Base-by-base conservation (phyloP, 2,888 invertebrate species). In the Amiota mariae region DNA sequence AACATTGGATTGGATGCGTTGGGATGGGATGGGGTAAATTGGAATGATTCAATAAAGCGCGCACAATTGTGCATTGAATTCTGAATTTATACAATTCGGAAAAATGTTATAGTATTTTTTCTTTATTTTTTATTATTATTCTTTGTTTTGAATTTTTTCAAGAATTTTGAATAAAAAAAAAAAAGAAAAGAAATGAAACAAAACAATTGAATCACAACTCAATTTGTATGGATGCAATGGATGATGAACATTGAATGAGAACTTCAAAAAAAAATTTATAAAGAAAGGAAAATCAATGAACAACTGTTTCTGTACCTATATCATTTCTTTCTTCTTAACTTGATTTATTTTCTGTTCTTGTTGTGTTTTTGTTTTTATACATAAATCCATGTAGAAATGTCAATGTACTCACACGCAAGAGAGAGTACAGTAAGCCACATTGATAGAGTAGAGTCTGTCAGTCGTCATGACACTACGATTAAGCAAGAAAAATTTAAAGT, bases 381-480 rank as follows among this genome's bases (percentile, higher is more conserved):
- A 75, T 64, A 75, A 20, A 24, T 77, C 72, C 74, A 78, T 80
- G 77, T 74, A 78, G 78, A 73, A 73, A 75, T 64, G 63, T 59
- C 59, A 59, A 74, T 72, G 74, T 64, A 70, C 64, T 20, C 71
- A 71, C 56, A 70, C 13, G 46, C 51, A 71, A 24, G 3, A 24
- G 24, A 24, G 3, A 24, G 3, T 24, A 24, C 1, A 24, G 3
- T 24, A 24, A 24, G 3, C 24, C 54, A 71, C 49, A 47, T 20
- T 36, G 15, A 36, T 8, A 73, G 54, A 68, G 24, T 63, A 54
- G 61, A 24, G 36, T 24, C 54, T 18, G 13, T 24, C 70, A 11
- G n/a, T 15, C 10, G 20, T 9, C 36, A 36, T 36, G 36, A 36
- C 36, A 36, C 36, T 6, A 0, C 59, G 59, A 8, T 11, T 20